Percentiles rank a stretch among this genome's conserved stretches.
phyloP scores from a whole-genome alignment of 2,797 vertebrate genomes.

The Rallus crepitans region DNA sequence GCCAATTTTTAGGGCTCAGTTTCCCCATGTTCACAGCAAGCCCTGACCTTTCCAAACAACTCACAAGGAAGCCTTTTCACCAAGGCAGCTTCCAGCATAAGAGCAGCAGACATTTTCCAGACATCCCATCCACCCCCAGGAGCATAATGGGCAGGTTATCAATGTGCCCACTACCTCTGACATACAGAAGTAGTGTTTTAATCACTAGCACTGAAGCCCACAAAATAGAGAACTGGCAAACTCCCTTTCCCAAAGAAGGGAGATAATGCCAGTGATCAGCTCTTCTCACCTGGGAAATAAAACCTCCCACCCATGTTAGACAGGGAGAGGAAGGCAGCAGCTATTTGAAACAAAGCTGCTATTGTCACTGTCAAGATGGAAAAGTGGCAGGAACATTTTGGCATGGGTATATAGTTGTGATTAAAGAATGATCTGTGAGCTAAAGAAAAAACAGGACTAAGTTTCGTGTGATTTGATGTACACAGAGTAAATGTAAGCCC shows the following conservation, averaged over 20 bases:
- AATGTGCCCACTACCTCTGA: background rate
- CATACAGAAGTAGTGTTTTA: background rate
- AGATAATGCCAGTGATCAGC: background rate
- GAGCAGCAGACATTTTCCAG: background rate
- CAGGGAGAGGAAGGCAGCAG: background rate
- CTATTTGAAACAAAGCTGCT: background rate
- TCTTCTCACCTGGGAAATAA: background rate
- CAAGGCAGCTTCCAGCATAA: background rate
- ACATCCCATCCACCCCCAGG: background rate
- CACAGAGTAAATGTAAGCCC: background rate
- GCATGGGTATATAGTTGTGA: background rate
- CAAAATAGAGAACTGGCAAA: background rate
- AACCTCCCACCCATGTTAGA: background rate
- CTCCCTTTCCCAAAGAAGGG: background rate
- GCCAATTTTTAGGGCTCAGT: background rate
- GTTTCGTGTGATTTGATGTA: background rate
- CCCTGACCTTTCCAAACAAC: background rate
- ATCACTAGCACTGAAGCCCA: background rate
- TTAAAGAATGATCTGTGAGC: background rate
- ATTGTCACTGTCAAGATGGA: background rate
- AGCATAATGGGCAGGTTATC: background rate
- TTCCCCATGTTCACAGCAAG: background rate
- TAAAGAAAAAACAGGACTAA: background rate
- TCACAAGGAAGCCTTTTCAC: background rate
- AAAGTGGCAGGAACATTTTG: background rate